Base-by-base conservation (phyloP, 2,113 vertebrate genomes). In the Ammodytes marinus region DNA sequence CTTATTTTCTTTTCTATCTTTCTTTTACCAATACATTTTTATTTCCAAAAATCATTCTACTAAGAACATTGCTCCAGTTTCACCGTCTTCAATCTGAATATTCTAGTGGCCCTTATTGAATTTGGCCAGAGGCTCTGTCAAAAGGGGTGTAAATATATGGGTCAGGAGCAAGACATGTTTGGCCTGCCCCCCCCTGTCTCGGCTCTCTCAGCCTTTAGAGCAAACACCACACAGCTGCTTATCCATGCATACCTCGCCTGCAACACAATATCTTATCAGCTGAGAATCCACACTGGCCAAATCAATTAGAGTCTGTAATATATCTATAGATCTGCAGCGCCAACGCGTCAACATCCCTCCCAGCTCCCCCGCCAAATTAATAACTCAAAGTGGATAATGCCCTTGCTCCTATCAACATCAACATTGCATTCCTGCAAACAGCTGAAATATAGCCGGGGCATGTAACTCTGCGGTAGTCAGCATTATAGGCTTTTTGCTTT, bases 281-380 rank as follows among this genome's bases (percentile, higher is more conserved):
- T 76, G 89, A 83, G 84, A 86, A 92, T 85, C 91, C 75, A 47
- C 87, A 74, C 86, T 83, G 89, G 94, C 92, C 95, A 94, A 96
- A 96, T 96, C 95, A 96, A 95, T 97, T 96, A 96, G 91, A 82
- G 91, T 74, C 88, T 82, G 91, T 92, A 94, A 95, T 1, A 92
- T 95, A 88, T 92, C 88, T 93, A 64, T 72, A 84, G 84, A 93
- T 94, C 90, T 89, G 94, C 91, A 94, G 75, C 91, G 86, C 1
- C 6, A 93, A 95, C 94, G 90, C 93, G 88, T 93, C 94, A 93
- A 92, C 95, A 95, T 88, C 93, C 80, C 77, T 82, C 77, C 79
- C 82, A 77, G 86, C 89, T 95, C 82, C 95, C 91, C 93, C 83
- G 91, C 80, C 85, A 89, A 96, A 95, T 96, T 96, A 96, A 96